Base-by-base conservation (phyloP, 2,797 vertebrate genomes). In the Balearica regulorum region DNA sequence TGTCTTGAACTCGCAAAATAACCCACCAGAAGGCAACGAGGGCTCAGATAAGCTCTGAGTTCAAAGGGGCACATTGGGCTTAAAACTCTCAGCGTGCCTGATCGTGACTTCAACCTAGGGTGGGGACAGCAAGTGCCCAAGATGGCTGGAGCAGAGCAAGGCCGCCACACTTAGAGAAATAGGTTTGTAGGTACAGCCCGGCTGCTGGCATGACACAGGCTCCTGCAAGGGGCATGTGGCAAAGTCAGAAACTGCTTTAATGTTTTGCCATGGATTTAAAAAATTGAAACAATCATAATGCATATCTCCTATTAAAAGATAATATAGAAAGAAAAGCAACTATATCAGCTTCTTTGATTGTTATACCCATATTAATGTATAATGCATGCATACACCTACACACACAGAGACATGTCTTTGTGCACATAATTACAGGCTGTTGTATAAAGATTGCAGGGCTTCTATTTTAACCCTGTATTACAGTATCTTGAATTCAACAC, bases 51-150 rank as follows among this genome's bases (percentile, higher is more conserved):
- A 92, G 84, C 90, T 60, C 65, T 4, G 73, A 83, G 93, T 73
- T 96, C 95, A 94, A 79, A 87, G 80, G 71, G 75, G 8, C 83
- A 57, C 57, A 91, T 83, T 39, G 54, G 86, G 53, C 61, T 95
- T 93, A 87, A 82, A 81, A 39, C 68, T 75, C 9, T 0, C 51
- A 9, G 51, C 21, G 60, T 85, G 70, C n/a, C 85, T 54, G 49
- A 57, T 73, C 3, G 4, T 28, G 35, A 18, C 88, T 83, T 88
- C 82, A 90, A 16, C 88, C 83, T 64, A 76, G 41, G 86, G 41
- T 57, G 41, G 69, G 90, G 72, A 94, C 83, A 78, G 28, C 53
- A 13, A 75, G 44, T 16, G 79, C 53, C 48, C 48, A 20, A 18
- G 72, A 22, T 66, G 79, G 83, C 68, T 51, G 43, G 93, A 75